These are phyloP conservation scores for Drosophila ohnishii DNA, from an alignment of 1,140 invertebrate species.

Conservation along the genomic window DNA sequence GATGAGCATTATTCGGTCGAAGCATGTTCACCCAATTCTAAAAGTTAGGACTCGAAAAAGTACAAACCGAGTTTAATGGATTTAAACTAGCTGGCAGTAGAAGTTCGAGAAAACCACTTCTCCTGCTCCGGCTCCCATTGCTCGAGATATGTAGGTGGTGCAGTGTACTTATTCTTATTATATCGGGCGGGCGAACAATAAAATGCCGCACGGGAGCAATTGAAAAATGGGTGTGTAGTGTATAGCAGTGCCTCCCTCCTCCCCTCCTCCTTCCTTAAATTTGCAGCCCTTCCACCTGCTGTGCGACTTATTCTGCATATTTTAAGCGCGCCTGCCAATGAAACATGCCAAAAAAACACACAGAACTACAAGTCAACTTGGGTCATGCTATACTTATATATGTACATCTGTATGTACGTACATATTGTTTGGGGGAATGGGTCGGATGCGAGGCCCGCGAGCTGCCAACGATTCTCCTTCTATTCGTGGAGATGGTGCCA, in stretches of 20 bases:
- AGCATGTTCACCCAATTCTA: constrained; percentile 14
- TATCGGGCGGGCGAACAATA: constrained; percentile 59
- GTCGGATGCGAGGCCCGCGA: constrained; percentile 33
- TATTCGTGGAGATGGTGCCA: constrained; percentile 43
- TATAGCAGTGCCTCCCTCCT: constrained; percentile 25
- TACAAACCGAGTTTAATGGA: constrained; percentile 44
- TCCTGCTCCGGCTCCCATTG: neutral
- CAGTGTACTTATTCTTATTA: constrained; percentile 43
- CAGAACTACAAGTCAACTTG: constrained; percentile 49
- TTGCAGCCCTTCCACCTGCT: constrained; percentile 56
- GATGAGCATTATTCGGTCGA: constrained; percentile 35
- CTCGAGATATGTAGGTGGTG: constrained; percentile 15
- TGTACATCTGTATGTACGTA: neutral
- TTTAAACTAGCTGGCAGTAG: constrained; percentile 20
- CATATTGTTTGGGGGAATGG: neutral
- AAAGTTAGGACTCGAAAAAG: constrained; percentile 60
- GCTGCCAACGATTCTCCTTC: constrained; percentile 53
- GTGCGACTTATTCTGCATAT: constrained; percentile 63
- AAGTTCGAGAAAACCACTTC: neutral
- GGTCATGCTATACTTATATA: constrained; percentile 3
- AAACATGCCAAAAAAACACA: constrained; percentile 75
- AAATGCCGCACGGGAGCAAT: constrained; percentile 51
- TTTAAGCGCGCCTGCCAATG: constrained; percentile 72
- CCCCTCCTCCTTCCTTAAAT: neutral
- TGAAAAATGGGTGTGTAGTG: constrained; percentile 60